phyloP scores from a whole-genome alignment of 2,888 invertebrate genomes.

The Macropis europaea region DNA sequence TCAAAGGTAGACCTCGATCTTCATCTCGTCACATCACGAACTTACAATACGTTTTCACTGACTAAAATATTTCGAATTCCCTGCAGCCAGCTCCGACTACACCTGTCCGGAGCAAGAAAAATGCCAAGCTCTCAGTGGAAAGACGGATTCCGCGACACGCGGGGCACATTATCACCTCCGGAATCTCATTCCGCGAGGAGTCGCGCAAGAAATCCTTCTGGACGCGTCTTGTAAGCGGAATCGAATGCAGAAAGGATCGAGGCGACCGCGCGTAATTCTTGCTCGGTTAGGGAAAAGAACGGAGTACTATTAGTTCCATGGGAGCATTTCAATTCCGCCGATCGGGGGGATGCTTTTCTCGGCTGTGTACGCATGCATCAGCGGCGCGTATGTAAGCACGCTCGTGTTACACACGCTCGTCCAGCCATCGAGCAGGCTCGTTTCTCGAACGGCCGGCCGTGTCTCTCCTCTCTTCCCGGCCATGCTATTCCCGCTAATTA shows the following conservation, averaged over 20 bases:
- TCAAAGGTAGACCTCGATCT: too few relatives aligned
- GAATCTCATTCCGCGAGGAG: conserved; percentile 38
- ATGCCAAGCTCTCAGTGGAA: too few relatives aligned
- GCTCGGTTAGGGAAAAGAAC: conserved; percentile 16
- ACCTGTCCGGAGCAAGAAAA: too few relatives aligned
- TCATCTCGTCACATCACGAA: too few relatives aligned
- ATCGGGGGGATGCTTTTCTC: conserved; percentile 16
- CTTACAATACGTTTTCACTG: too few relatives aligned
- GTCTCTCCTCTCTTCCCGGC: conserved; percentile 10
- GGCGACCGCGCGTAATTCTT: conserved; percentile 36
- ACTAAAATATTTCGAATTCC: too few relatives aligned
- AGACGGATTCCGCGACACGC: conserved; percentile 40
- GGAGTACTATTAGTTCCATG: conserved; percentile 54
- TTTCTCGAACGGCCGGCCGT: conserved; percentile 30
- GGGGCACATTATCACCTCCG: conserved; percentile 41
- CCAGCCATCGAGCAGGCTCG: conserved; percentile 1
- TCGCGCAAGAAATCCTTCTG: conserved; percentile 49
- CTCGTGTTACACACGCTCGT: conserved; percentile 24
- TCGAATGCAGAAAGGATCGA: conserved; percentile 33
- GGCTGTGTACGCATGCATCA: conserved; percentile 35
- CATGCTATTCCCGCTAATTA: conserved; percentile 71
- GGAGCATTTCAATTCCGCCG: conserved; percentile 60
- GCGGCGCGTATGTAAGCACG: conserved; percentile 1
- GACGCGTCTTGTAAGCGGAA: conserved; percentile 13
- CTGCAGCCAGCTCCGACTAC: too few relatives aligned